Base-by-base conservation (phyloP, 2,888 invertebrate genomes). In the Eilema griseolum region DNA sequence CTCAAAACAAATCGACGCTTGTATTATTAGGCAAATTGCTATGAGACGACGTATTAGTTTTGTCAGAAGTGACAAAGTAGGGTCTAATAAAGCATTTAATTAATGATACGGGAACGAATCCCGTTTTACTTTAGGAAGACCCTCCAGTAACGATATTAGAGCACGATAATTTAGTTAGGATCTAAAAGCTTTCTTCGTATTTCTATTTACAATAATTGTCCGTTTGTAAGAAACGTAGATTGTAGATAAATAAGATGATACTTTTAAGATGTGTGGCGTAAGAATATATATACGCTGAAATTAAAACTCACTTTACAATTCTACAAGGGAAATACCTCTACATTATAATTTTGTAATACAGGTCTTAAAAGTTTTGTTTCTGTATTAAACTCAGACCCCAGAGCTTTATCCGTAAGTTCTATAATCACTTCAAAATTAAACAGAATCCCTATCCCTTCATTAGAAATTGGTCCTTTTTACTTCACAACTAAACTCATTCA, bases 11-110 rank as follows among this genome's bases (percentile, higher is more conserved):
- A 70, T 66, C 52, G 74, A 74, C 78, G 74, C 76, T 75, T 71
- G 71, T 80, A 72, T 74, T 69, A 74, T 80, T 61, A 80, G 52
- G 65, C 63, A 78, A 83, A 72, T 74, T 83, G 73, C 70, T 73
- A 73, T 68, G 78, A 67, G 41, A 72, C 57, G 60, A 71, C 56
- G 72, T 74, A 74, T 81, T 73, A 73, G 46, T 71, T 71, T 64
- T 70, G 77, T 75, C 71, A 66, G 72, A 26, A 62, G 67, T 71
- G 71, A 73, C 81, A 67, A 78, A 81, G 77, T 76, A 69, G 71
- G 74, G 75, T 71, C 61, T 73, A 68, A 75, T 81, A 67, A 78
- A 80, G 61, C 37, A 62, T 61, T 62, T 75, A 78, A 81, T 81
- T 81, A 83, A 78, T 73, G 81, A 70, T 68, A 69, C 57, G 62